Evolutionary conservation across 2,113 vertebrate species (phyloP).

Genomic region (Eleginops maclovinus): DNA sequence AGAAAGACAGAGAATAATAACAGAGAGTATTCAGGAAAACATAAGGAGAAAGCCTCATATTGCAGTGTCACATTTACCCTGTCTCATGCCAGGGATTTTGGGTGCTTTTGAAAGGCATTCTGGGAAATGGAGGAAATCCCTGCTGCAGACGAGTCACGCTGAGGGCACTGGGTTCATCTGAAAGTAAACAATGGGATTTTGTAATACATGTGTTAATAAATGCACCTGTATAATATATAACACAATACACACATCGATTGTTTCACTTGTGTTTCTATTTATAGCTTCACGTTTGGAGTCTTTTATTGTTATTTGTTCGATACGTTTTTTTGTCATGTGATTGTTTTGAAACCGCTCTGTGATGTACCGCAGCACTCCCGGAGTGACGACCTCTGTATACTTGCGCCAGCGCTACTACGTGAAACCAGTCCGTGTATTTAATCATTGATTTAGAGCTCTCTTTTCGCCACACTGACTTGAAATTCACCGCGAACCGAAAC

Average conservation of each 20-base stretch:
- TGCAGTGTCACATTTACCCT: neutral
- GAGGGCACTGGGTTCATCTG: neutral
- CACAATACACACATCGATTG: too few species aligned
- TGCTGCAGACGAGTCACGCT: neutral
- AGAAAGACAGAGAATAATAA: neutral
- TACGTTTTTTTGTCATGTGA: neutral
- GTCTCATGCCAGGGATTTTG: neutral
- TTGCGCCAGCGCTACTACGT: conserved; percentile 25
- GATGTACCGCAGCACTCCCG: neutral
- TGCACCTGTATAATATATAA: neutral
- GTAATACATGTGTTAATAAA: neutral
- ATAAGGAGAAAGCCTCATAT: too few species aligned
- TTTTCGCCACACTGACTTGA: accelerated
- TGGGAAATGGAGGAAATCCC: conserved; percentile 14
- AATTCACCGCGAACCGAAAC: accelerated
- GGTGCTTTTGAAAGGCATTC: neutral
- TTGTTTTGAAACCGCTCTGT: neutral
- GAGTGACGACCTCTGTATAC: neutral
- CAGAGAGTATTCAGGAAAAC: neutral
- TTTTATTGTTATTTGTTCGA: too few species aligned
- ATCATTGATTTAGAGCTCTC: accelerated
- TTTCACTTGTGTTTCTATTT: too few species aligned
- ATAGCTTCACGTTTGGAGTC: too few species aligned
- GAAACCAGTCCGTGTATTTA: conserved; percentile 33
- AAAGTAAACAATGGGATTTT: conserved; percentile 4